These are phyloP conservation scores for Callyntrura guangdongensis DNA, from an alignment of 2,888 invertebrate species.

Conservation along the genomic window DNA sequence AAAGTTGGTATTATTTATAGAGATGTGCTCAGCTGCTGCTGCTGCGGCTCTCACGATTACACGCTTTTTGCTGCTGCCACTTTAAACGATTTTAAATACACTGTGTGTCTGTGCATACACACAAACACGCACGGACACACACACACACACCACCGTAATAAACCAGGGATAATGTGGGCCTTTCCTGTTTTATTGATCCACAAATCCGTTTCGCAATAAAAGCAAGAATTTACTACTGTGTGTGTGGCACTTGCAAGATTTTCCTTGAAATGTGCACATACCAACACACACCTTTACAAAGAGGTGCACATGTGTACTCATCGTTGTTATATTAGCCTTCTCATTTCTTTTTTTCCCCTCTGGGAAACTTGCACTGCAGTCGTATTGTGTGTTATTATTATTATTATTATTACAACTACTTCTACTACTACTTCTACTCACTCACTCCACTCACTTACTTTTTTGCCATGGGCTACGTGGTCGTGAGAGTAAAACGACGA, in stretches of 20 bases:
- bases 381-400: neutral
- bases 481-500: neutral
- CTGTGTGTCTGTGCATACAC: neutral
- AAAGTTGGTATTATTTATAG: neutral
- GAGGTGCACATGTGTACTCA: no score
- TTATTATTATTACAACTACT: neutral
- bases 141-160: neutral
- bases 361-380: no score
- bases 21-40: neutral
- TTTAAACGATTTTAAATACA: neutral
- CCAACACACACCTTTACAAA: no score
- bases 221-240: no score
- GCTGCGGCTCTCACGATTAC: neutral
- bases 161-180: no score
- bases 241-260: no score
- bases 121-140: neutral
- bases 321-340: no score
- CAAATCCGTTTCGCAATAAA: no score
- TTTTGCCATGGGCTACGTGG: neutral
- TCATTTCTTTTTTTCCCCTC: no score
- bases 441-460: neutral
- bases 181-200: no score
- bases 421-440: no score
- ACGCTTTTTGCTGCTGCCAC: neutral
- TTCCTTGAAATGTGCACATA: no score